phyloP scores from a whole-genome alignment of 2,888 invertebrate species.

The Osmoderma eremita region DNA sequence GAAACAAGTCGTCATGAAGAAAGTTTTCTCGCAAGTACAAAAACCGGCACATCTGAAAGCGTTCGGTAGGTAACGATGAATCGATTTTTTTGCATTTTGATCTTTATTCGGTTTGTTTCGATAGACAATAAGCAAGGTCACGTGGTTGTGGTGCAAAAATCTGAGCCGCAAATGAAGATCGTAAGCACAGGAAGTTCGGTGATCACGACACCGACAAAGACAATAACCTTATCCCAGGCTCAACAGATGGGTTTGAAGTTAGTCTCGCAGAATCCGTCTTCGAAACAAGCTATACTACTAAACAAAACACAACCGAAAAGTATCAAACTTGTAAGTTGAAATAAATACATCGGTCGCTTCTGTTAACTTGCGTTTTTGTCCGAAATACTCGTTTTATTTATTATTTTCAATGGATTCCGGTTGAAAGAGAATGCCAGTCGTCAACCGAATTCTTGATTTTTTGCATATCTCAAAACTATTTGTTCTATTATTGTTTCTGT shows the following conservation, averaged over 20 bases:
- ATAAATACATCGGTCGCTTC: too few species aligned
- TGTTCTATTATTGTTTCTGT: too few species aligned
- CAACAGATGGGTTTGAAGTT: constrained; percentile 72
- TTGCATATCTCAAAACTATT: too few species aligned
- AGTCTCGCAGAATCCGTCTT: constrained; percentile 62
- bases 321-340: constrained; percentile 60
- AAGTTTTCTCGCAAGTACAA: constrained; percentile 49
- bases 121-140: constrained; percentile 41
- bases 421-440: too few species aligned
- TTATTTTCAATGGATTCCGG: too few species aligned
- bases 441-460: too few species aligned
- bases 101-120: too few species aligned
- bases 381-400: too few species aligned
- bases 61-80: constrained; percentile 42
- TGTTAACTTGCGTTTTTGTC: too few species aligned
- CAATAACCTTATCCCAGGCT: constrained; percentile 73
- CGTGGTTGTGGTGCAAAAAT: constrained; percentile 58
- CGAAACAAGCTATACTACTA: constrained; percentile 63
- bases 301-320: constrained; percentile 59
- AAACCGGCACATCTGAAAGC: constrained; percentile 45
- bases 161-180: constrained; percentile 46
- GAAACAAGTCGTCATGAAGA: constrained; percentile 61
- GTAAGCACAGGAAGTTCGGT: constrained; percentile 50
- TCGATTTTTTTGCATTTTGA: background rate
- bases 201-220: constrained; percentile 66